phyloP scores from a whole-genome alignment of 30 jellyfish, hydroid and myxozoan species.

The Pelagia noctiluca region DNA sequence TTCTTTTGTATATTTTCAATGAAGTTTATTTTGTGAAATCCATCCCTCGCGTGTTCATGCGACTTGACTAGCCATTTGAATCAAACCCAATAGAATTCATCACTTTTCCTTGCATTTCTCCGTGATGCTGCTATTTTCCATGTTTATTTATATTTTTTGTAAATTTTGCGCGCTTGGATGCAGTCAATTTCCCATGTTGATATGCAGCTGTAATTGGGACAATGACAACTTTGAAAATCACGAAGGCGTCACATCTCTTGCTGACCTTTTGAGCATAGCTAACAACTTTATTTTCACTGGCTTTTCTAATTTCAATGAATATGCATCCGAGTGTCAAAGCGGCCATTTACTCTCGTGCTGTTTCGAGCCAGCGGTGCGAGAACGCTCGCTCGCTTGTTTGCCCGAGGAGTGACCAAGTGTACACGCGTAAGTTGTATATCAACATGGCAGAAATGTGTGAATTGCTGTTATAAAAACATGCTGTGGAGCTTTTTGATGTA shows the following conservation, averaged over 20 bases:
- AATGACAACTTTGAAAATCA: slow-evolving; percentile 42
- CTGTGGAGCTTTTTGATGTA: no score
- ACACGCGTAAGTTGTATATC: no score
- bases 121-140: background rate
- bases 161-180: slow-evolving; percentile 54
- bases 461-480: no score
- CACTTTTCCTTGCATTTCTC: slow-evolving; percentile 13
- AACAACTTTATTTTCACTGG: slow-evolving; percentile 50
- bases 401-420: no score
- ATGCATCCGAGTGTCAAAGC: slow-evolving; percentile 40
- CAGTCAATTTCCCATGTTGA: slow-evolving; percentile 51
- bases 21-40: slow-evolving; percentile 46
- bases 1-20: slow-evolving; percentile 53
- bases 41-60: slow-evolving; percentile 55
- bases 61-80: slow-evolving; percentile 1
- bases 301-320: slow-evolving; percentile 45
- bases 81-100: background rate
- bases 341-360: no score
- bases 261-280: slow-evolving; percentile 74
- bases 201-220: slow-evolving; percentile 60
- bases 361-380: no score
- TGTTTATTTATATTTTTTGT: no score
- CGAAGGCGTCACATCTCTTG: slow-evolving; percentile 71
- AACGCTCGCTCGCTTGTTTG: no score
- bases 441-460: no score